Evolutionary conservation across 2,113 vertebrate species (phyloP), one percentile per base, ranked within the genome.

Genomic region (Puma concolor): DNA sequence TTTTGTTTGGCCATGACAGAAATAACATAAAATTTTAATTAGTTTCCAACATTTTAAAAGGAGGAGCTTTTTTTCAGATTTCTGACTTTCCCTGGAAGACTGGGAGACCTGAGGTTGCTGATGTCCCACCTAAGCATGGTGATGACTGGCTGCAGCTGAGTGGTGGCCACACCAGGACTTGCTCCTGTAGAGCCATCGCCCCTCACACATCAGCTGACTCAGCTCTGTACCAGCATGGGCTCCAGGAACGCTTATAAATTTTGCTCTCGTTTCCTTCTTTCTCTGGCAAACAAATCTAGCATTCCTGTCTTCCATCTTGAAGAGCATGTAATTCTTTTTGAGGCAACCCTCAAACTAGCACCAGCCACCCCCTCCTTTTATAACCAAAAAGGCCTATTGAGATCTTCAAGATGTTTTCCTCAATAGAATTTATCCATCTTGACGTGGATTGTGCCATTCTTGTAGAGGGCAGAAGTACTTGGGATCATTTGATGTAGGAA

Each of bases 1-100:
- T 91, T 93, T 94, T 67, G 17, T 82, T 92, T 79, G 60, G 29
- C 23, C 21, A 66, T 17, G 2, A 33, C 1, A 76, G 36, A 64
- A 89, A 66, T 52, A 77, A 88, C 83, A 82, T 91, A 92, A 57
- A 94, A n/a, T 88, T 88, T 95, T 91, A 96, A 81, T 88, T 92
- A 38, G 41, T 79, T 88, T 96, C 1, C 52, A 82, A 72, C 33
- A 76, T 71, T 85, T 98, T 88, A 4, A 83, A 94, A 92, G 89
- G 29, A 84, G 16, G 27, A 89, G 12, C 0, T 64, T 76, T 54
- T 54, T 80, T 36, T n/a, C 38, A 76, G 50, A 81, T 89, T 60
- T 76, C 63, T 64, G 41, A 11, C 25, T 93, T 93, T 54, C 60
- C 14, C 89, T 88, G 13, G 72, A 84, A 83, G 21, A 16, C 27